phyloP scores from a whole-genome alignment of 37 sponge, comb jelly and placozoan species.

The Halichondria panicea region DNA sequence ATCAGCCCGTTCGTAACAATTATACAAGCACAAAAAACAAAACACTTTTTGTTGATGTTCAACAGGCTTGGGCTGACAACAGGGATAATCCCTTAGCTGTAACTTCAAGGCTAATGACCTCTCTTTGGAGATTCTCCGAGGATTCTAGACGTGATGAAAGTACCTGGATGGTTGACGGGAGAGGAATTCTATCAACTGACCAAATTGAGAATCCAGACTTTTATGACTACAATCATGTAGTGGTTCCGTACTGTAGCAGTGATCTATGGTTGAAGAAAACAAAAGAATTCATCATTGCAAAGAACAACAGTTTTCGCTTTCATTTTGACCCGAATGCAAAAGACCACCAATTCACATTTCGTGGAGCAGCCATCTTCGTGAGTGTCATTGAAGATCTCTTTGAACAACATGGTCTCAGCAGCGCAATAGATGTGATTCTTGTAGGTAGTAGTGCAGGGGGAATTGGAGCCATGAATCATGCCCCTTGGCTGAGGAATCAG shows the following conservation, averaged over 20 bases:
- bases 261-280: conserved; percentile 57
- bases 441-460: conserved; percentile 87
- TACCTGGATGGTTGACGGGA: conserved; percentile 30
- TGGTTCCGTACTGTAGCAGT: conserved; percentile 75
- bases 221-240: conserved; percentile 49
- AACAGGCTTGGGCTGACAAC: conserved; percentile 30
- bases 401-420: conserved; percentile 6
- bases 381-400: conserved; percentile 42
- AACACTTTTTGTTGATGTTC: conserved; percentile 5
- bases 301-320: conserved; percentile 3
- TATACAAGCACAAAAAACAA: conserved; percentile 14
- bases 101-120: conserved; percentile 52
- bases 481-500: conserved; percentile 38
- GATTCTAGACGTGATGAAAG: neutral
- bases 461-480: conserved; percentile 60
- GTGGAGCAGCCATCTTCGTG: conserved; percentile 48
- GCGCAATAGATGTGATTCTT: conserved; percentile 46
- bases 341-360: conserved; percentile 70
- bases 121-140: conserved; percentile 26
- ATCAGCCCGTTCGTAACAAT: neutral
- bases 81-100: neutral
- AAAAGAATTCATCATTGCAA: neutral
- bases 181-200: conserved; percentile 37
- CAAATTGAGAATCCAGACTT: conserved; percentile 35
- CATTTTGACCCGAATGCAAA: conserved; percentile 31